A percentile compares a stretch with the other conserved stretches of the same genome.
Conservation (phyloP, 2,888 invertebrate genomes). For the Netelia fuscicornis region DNA sequence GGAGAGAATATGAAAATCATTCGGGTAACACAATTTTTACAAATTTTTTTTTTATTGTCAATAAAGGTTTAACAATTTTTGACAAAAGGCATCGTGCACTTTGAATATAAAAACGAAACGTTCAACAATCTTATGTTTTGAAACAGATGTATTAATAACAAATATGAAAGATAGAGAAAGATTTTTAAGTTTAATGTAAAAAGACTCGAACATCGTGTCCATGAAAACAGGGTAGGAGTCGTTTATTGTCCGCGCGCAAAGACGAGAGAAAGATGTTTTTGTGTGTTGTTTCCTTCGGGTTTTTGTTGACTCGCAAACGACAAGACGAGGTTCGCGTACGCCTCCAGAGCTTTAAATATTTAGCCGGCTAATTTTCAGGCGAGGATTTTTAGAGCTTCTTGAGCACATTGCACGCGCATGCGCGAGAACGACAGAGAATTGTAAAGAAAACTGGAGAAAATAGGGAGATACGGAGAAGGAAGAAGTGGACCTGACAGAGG, state of each 20-base stretch:
- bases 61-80: neutral
- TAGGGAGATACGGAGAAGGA: conserved; percentile 57
- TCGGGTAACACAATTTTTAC: neutral
- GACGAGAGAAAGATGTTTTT: conserved; percentile 28
- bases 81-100: neutral
- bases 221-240: neutral
- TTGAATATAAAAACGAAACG: neutral
- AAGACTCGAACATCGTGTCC: neutral
- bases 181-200: neutral
- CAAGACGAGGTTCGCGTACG: conserved; percentile 30
- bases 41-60: conserved; percentile 6
- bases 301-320: conserved; percentile 39
- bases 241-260: conserved; percentile 10
- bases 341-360: conserved; percentile 79
- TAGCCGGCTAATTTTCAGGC: conserved; percentile 82
- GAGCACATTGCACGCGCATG: conserved; percentile 12
- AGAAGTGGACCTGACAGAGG: conserved; percentile 65
- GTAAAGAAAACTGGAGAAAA: conserved; percentile 78
- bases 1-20: conserved; percentile 10
- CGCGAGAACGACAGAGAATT: conserved; percentile 77
- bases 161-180: neutral
- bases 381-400: conserved; percentile 78
- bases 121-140: neutral
- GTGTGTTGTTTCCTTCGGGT: conserved; percentile 30
- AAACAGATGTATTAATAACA: neutral